Evolutionary conservation across 2,888 invertebrate species (phyloP).

Genomic region (Mallateleia sp.): DNA sequence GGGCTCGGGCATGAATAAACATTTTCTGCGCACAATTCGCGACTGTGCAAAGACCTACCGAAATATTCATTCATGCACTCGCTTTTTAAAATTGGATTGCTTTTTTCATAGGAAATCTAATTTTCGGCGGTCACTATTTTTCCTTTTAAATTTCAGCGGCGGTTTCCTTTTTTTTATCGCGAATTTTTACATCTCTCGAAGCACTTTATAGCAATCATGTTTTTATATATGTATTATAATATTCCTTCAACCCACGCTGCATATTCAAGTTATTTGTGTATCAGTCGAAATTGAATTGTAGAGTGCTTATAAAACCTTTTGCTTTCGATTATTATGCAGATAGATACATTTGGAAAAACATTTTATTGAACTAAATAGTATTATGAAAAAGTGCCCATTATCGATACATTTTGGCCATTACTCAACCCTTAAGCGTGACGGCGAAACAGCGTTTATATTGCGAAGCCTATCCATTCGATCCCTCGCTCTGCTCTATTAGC

Average conservation of each 20-base stretch:
- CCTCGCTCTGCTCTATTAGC: conserved; percentile 88
- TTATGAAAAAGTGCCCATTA: conserved; percentile 79
- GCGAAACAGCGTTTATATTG: conserved; percentile 82
- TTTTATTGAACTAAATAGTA: conserved; percentile 51
- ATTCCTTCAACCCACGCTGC: conserved; percentile 24
- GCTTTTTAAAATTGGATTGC: conserved; percentile 77
- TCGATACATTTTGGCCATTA: conserved; percentile 84
- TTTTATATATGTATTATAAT: conserved; percentile 51
- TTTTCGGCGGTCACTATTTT: conserved; percentile 75
- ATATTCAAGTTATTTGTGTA: conserved; percentile 37
- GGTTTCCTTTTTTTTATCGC: conserved; percentile 29
- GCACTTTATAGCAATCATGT: conserved; percentile 54
- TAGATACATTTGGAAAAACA: background rate
- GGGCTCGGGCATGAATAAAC: conserved; percentile 75
- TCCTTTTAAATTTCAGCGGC: conserved; percentile 65
- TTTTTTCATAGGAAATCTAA: conserved; percentile 75
- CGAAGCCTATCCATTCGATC: conserved; percentile 84
- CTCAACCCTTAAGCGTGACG: conserved; percentile 80
- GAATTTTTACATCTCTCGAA: conserved; percentile 63
- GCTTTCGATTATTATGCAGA: background rate
- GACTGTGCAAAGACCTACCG: conserved; percentile 75
- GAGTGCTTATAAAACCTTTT: background rate
- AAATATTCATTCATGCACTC: conserved; percentile 77
- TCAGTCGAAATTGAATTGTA: conserved; percentile 35
- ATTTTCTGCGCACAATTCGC: conserved; percentile 75